Evolutionary conservation across 2,113 vertebrate species (phyloP), one percentile per base, ranked within the genome.

Genomic region (Pseudopodoces humilis): DNA sequence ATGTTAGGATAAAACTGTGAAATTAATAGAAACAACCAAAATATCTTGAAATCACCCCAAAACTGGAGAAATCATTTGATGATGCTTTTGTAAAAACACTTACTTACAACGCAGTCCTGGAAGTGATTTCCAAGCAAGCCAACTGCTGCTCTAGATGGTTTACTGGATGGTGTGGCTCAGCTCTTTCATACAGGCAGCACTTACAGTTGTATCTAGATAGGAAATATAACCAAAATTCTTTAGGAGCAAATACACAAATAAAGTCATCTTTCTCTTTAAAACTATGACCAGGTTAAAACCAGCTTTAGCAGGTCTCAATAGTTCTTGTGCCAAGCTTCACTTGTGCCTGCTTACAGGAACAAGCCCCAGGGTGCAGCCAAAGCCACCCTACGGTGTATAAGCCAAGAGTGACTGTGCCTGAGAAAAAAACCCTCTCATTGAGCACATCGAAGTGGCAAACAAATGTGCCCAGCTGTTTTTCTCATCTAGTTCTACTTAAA

Each of bases 141-240:
- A 53, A 25, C 52, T 47, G 44, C 79, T 77, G 70, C 83, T 69
- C 43, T 75, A 75, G 72, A 83, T 56, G 68, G 49, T 83, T 92
- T 52, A 85, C 70, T 94, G 89, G 91, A 80, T 91, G 72, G 20
- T 47, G 69, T 90, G 35, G 28, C 70, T 95, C 91, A 88, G 74
- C 58, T 96, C 83, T 92, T 96, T 87, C 78, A 77, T 83, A 85
- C 55, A 88, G 95, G 83, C 96, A 97, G 89, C 94, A 95, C 67
- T 78, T 75, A 95, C 11, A 90, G 83, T 86, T 96, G 50, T 87
- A 85, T 70, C 74, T 96, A 87, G 79, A 94, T 96, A 94, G 63
- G 71, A 96, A 94, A 94, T 14, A 95, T 70, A 90, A 76, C 19
- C 68, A 88, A 86, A 92, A 90, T 88, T 58, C 33, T 82, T 88